These are phyloP conservation scores for Heterotilapia buettikoferi DNA, from an alignment of 2,113 vertebrate species.

Conservation along the genomic window DNA sequence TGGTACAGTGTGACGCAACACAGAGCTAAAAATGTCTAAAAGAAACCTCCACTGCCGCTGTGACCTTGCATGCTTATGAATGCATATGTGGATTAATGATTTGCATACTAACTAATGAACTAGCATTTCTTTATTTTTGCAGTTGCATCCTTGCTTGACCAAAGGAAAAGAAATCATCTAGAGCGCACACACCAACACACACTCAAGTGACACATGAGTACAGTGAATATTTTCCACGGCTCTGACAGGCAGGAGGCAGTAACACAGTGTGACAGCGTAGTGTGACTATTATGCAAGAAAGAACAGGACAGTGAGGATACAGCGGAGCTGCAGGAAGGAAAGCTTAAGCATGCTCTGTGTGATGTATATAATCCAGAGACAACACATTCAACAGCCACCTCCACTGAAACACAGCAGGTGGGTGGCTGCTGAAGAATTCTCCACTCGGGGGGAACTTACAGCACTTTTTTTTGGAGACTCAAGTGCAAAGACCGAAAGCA, in stretches of 20 bases:
- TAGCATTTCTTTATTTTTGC: background rate
- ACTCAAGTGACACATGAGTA: background rate
- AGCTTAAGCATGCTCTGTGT: background rate
- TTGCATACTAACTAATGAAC: background rate
- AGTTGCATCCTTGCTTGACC: conserved; percentile 8
- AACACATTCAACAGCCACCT: conserved; percentile 5
- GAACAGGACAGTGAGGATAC: conserved; percentile 7
- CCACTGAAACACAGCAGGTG: conserved; percentile 22
- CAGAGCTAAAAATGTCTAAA: background rate
- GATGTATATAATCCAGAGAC: conserved; percentile 16
- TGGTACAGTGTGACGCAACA: background rate
- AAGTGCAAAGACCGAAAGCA: background rate
- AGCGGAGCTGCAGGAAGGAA: background rate
- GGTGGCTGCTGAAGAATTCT: conserved; percentile 13
- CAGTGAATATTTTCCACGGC: conserved; percentile 2
- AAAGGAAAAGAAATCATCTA: background rate
- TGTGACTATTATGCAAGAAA: conserved; percentile 40
- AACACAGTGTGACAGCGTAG: conserved; percentile 18
- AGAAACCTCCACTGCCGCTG: background rate
- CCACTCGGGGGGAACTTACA: background rate
- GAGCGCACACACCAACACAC: background rate
- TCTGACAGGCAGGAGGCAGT: conserved; percentile 22
- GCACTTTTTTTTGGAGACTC: background rate
- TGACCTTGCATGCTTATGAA: background rate
- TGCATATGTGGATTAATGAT: background rate